Conservation (phyloP, 2,113 vertebrate species). For the Fulica atra region DNA sequence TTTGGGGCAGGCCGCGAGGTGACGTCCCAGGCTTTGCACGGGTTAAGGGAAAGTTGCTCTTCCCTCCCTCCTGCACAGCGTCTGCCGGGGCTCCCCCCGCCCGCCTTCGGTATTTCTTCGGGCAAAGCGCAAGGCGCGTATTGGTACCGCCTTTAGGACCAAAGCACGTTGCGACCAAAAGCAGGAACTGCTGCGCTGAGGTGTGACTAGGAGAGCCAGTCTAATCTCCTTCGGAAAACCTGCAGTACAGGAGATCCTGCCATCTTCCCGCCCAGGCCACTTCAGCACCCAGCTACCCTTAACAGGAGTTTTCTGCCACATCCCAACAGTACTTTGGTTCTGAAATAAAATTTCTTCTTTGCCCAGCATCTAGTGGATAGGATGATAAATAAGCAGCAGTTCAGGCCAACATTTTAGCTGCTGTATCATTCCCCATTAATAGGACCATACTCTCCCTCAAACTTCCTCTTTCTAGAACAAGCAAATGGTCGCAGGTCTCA, state of each 20-base stretch:
- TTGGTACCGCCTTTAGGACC: neutral
- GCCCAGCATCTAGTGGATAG: neutral
- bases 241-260: neutral
- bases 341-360: neutral
- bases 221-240: neutral
- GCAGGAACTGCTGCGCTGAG: neutral
- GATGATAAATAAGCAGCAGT: neutral
- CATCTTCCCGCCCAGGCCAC: rapidly evolving
- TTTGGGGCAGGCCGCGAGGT: neutral
- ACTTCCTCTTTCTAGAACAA: neutral
- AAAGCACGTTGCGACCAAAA: neutral
- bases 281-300: neutral
- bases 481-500: neutral
- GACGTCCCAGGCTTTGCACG: rapidly evolving
- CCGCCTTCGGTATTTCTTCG: neutral
- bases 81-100: neutral
- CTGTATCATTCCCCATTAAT: rapidly evolving
- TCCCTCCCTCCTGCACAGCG: rapidly evolving
- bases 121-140: neutral
- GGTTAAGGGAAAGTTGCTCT: neutral
- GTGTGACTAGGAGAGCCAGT: neutral
- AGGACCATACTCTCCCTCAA: neutral
- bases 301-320: neutral
- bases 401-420: neutral
- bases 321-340: neutral